A percentile compares a stretch with the other conserved stretches of the same genome.
phyloP scores from a whole-genome alignment of 2,888 invertebrate species.

The Amiota minor region DNA sequence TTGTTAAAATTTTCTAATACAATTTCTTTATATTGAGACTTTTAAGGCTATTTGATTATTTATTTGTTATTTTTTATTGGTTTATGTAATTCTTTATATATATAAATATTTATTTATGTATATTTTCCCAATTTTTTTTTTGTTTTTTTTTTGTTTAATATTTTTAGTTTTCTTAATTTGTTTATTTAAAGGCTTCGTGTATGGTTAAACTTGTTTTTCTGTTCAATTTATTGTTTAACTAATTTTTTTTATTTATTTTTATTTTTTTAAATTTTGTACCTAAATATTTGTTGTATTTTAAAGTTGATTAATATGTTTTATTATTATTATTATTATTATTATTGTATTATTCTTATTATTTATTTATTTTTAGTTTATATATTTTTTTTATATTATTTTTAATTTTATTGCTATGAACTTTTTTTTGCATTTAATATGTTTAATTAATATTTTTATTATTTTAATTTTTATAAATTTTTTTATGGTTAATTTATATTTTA shows the following conservation, averaged over 20 bases:
- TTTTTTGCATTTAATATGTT: constrained; percentile 28
- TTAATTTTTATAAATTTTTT: constrained; percentile 31
- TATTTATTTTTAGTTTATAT: constrained; percentile 29
- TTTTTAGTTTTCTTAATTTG: constrained; percentile 24
- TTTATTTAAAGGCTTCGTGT: constrained; percentile 50
- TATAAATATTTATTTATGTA: neutral
- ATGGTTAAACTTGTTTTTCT: constrained; percentile 41
- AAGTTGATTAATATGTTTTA: constrained; percentile 49
- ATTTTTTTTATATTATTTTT: constrained; percentile 32
- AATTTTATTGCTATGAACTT: constrained; percentile 56
- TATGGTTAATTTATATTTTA: constrained; percentile 40
- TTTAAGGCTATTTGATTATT: constrained; percentile 25
- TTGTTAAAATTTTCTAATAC: neutral
- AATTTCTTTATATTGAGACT: constrained; percentile 13
- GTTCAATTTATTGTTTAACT: constrained; percentile 39
- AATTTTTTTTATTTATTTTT: constrained; percentile 38
- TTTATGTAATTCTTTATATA: constrained; percentile 26
- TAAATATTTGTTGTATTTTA: constrained; percentile 60
- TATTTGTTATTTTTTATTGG: constrained; percentile 25
- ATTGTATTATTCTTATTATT: no score
- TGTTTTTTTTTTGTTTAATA: neutral
- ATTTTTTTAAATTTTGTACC: constrained; percentile 28
- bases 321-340: neutral
- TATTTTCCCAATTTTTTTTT: constrained; percentile 29
- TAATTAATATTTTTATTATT: constrained; percentile 31